These are phyloP conservation scores for Odobenus rosmarus DNA, from an alignment of 2,113 vertebrate species.

Conservation along the genomic window DNA sequence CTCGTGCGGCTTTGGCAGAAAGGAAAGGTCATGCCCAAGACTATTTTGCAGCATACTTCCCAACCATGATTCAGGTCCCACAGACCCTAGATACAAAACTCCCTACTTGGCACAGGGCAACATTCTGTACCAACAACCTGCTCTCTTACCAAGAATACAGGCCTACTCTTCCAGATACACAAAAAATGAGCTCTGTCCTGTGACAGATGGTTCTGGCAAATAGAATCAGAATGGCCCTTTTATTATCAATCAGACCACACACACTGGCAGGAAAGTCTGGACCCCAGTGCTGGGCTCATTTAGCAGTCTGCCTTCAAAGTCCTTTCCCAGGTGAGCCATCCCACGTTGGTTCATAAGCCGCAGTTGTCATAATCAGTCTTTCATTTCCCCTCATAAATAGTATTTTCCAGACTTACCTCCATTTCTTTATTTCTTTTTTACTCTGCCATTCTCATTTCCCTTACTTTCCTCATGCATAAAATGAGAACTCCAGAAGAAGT, in stretches of 20 bases:
- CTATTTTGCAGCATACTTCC: background rate
- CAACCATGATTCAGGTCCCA: background rate
- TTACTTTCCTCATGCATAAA: background rate
- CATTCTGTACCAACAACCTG: background rate
- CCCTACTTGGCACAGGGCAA: background rate
- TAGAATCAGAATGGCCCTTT: background rate
- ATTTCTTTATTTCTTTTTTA: background rate
- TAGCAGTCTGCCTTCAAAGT: background rate
- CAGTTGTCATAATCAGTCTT: background rate
- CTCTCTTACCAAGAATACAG: background rate
- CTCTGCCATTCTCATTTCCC: background rate
- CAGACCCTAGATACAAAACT: background rate
- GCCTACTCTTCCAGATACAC: background rate
- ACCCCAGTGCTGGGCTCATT: background rate
- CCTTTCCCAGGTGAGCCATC: background rate
- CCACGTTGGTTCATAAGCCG: background rate
- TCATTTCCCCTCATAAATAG: background rate
- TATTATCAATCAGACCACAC: background rate
- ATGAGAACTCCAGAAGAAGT: background rate
- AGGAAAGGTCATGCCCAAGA: background rate
- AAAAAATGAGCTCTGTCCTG: background rate
- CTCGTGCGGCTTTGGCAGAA: background rate
- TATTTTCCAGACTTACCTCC: background rate
- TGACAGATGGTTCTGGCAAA: background rate
- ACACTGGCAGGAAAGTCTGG: background rate